Base-by-base conservation (phyloP, 2,113 vertebrate species). In the Nettapus auritus region DNA sequence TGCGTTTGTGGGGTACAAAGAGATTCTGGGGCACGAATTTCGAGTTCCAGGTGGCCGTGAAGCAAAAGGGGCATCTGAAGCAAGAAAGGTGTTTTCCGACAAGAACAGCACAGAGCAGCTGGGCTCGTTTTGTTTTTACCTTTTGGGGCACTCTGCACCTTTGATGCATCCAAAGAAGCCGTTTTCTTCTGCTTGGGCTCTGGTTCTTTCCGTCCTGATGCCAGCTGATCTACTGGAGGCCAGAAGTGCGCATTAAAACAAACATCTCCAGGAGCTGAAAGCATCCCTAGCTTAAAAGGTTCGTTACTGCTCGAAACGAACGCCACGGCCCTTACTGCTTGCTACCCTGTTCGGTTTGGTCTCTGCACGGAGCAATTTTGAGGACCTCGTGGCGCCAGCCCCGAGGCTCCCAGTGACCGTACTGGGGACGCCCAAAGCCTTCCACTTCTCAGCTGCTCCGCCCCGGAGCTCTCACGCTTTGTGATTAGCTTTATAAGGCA, bases 131-230 rank as follows among this genome's bases (percentile, higher is more conserved):
- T 18, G 52, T 34, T 20, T 31, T 83, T 84, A 97, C 96, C 97
- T 97, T 90, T 96, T 18, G 93, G 55, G 21, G 87, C 33, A 53
- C 92, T 94, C 78, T 93, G n/a, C 0, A 16, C 4, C 88, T 91
- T 92, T 6, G 92, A 84, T 13, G 48, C 85, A 12, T 67, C 94
- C 11, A 94, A 77, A 17, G 87, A 44, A 48, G 96, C 77, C 6
- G 1, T 42, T 82, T 95, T 98, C 93, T 67, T 96, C 40, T 57
- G 87, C 81, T 97, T 94, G 21, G 82, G 8, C 62, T 97, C 96
- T 8, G 96, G 84, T 79, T 95, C 97, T 84, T 88, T 85, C 33
- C 66, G 77, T 56, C 89, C 95, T 13, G 96, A 74, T 86, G 33
- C 95, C 82, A 53, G 68, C 12, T 93, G 86, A 89, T 87, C 96